A percentile compares a stretch with the other conserved stretches of the same genome.
phyloP scores from a whole-genome alignment of 1,140 invertebrate genomes.

The Drosophila ohnishii region DNA sequence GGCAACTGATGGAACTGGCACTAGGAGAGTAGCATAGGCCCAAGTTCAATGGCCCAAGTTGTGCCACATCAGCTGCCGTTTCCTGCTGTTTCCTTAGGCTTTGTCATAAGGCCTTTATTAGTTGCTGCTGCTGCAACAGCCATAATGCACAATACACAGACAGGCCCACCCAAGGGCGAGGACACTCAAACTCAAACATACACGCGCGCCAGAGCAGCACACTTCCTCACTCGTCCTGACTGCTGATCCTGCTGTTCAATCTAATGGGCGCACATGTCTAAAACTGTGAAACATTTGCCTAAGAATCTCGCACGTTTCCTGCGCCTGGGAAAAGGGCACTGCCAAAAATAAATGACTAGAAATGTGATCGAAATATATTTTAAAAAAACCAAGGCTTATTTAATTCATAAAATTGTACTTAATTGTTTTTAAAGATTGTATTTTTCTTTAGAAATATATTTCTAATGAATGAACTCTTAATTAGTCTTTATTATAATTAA shows the following conservation, averaged over 20 bases:
- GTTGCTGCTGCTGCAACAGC: conserved; percentile 50
- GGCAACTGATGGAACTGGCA: conserved; percentile 14
- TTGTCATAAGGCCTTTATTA: conserved; percentile 72
- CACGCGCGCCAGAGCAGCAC: not conserved
- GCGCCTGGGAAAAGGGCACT: conserved; percentile 1
- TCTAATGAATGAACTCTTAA: too few relatives aligned
- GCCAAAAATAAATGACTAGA: not conserved
- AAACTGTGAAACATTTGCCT: conserved; percentile 70
- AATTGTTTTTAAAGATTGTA: not conserved
- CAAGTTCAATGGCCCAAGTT: conserved; percentile 45
- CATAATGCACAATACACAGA: conserved; percentile 55
- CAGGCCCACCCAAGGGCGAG: conserved; percentile 13
- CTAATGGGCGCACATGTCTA: conserved; percentile 76
- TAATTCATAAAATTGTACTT: not conserved
- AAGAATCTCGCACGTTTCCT: conserved; percentile 65
- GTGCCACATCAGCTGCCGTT: conserved; percentile 4
- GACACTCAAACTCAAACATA: conserved; percentile 1
- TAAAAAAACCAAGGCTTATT: not conserved
- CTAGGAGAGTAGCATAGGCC: conserved; percentile 29
- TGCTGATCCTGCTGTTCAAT: conserved; percentile 68
- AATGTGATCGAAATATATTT: not conserved
- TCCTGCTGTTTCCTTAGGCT: conserved; percentile 34
- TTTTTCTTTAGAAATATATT: not conserved
- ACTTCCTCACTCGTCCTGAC: conserved; percentile 21
- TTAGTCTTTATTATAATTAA: too few relatives aligned